These are phyloP conservation scores for Oceanodroma leucorhoa DNA, from an alignment of 2,797 vertebrate species.

Conservation along the genomic window DNA sequence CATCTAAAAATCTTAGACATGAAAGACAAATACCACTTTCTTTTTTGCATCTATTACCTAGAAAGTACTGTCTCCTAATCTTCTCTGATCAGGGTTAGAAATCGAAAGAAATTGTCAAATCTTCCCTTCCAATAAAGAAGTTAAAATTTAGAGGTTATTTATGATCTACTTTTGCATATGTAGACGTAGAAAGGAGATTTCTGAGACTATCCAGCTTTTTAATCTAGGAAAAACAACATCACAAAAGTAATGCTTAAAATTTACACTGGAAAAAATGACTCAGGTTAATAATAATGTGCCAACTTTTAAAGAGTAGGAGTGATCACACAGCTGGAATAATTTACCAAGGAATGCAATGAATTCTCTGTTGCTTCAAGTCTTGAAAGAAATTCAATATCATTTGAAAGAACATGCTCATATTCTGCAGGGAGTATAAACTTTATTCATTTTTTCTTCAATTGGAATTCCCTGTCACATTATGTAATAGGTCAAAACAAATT, in stretches of 20 bases:
- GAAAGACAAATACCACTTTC: not conserved
- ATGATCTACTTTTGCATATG: not conserved
- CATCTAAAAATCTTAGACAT: not conserved
- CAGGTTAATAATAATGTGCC: not conserved
- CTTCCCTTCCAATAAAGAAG: not conserved
- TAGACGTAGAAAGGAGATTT: not conserved
- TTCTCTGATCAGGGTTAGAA: not conserved
- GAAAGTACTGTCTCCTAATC: not conserved
- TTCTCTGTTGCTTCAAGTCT: not conserved
- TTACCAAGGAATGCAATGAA: not conserved
- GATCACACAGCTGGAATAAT: not conserved
- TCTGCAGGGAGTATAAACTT: not conserved
- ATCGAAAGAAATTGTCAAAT: not conserved
- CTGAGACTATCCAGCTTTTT: not conserved
- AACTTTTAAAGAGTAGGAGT: not conserved
- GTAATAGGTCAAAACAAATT: not conserved
- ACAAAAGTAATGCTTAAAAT: not conserved
- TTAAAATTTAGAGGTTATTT: not conserved
- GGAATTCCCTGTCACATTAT: not conserved
- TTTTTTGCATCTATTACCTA: rapidly evolving
- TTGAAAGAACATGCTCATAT: not conserved
- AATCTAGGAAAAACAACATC: not conserved
- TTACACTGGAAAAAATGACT: not conserved
- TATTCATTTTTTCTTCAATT: not conserved
- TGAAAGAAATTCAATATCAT: not conserved